A percentile compares a stretch with the other conserved stretches of the same genome.
Evolutionary conservation across 1,140 invertebrate genomes (phyloP).

Genomic region (Dendroctonus valens): DNA sequence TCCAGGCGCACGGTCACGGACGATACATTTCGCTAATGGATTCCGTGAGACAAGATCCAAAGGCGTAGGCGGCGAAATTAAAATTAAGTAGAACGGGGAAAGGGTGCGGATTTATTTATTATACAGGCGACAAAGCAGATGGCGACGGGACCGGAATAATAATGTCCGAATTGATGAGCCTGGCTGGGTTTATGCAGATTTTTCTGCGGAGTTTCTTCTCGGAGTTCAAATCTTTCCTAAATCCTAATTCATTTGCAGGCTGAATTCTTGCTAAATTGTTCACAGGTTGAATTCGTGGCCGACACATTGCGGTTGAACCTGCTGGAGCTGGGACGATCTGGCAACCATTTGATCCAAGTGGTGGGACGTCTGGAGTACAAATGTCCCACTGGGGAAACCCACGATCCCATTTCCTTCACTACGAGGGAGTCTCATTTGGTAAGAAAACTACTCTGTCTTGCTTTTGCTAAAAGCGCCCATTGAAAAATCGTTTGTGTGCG

Average conservation of each 20-base stretch:
- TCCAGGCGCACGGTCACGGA: constrained; percentile 10
- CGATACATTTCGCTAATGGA: constrained; percentile 22
- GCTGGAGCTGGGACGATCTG: constrained; percentile 81
- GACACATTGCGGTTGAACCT: constrained; percentile 85
- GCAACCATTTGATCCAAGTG: constrained; percentile 82
- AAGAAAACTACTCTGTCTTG: constrained; percentile 44
- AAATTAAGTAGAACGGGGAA: constrained; percentile 11
- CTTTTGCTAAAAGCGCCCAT: not conserved
- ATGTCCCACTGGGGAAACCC: constrained; percentile 80
- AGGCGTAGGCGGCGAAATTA: constrained; percentile 20
- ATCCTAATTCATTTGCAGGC: too few relatives aligned
- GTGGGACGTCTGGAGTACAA: constrained; percentile 85
- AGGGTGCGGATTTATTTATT: constrained; percentile 20
- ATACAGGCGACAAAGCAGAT: not conserved
- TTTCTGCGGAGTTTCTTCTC: not conserved
- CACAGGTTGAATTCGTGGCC: constrained; percentile 86
- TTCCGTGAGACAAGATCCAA: constrained; percentile 18
- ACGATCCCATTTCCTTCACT: constrained; percentile 89
- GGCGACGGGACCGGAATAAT: too few relatives aligned
- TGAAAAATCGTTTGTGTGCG: not conserved
- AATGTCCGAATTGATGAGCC: too few relatives aligned
- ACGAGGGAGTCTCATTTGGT: constrained; percentile 87
- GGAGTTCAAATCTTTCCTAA: not conserved
- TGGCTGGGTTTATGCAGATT: too few relatives aligned
- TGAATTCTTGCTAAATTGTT: constrained; percentile 28